Conservation (phyloP, 2,113 vertebrate genomes). For the Naja naja region DNA sequence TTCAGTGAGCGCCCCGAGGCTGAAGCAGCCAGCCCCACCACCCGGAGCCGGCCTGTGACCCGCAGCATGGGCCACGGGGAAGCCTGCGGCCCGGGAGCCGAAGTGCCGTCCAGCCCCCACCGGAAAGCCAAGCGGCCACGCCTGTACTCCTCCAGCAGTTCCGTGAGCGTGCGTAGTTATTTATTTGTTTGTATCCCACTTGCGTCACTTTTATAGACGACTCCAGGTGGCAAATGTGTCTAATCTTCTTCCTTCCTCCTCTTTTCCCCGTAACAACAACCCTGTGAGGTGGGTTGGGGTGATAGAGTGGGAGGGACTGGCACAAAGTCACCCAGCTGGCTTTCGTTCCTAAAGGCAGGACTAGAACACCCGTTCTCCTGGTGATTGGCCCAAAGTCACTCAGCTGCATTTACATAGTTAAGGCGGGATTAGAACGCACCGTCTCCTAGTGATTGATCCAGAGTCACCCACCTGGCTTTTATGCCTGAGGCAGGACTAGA, state of each 20-base stretch:
- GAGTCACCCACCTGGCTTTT: too few relatives aligned
- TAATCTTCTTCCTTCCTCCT: not conserved
- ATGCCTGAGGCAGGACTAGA: too few relatives aligned
- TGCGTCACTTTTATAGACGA: not conserved
- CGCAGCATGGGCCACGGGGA: slow-evolving; percentile 87
- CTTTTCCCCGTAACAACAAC: not conserved
- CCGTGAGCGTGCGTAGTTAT: slow-evolving; percentile 72
- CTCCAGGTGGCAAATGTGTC: accelerated
- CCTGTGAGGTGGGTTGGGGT: not conserved
- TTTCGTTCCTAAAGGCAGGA: not conserved
- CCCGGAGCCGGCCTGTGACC: slow-evolving; percentile 79
- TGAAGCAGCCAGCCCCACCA: slow-evolving; percentile 70
- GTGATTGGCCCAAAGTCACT: too few relatives aligned
- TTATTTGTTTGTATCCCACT: too few relatives aligned
- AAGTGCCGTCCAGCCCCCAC: slow-evolving; percentile 75
- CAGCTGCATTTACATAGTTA: too few relatives aligned
- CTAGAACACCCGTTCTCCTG: too few relatives aligned
- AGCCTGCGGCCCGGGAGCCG: slow-evolving; percentile 17
- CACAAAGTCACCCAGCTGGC: not conserved
- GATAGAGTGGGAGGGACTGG: not conserved
- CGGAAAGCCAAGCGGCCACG: slow-evolving; percentile 81
- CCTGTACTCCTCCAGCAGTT: slow-evolving; percentile 80
- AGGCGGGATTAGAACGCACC: too few relatives aligned
- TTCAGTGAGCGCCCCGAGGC: slow-evolving; percentile 69
- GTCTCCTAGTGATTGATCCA: too few relatives aligned